Evolutionary conservation across 2,797 vertebrate genomes (phyloP).

Genomic region (Varecia variegata): DNA sequence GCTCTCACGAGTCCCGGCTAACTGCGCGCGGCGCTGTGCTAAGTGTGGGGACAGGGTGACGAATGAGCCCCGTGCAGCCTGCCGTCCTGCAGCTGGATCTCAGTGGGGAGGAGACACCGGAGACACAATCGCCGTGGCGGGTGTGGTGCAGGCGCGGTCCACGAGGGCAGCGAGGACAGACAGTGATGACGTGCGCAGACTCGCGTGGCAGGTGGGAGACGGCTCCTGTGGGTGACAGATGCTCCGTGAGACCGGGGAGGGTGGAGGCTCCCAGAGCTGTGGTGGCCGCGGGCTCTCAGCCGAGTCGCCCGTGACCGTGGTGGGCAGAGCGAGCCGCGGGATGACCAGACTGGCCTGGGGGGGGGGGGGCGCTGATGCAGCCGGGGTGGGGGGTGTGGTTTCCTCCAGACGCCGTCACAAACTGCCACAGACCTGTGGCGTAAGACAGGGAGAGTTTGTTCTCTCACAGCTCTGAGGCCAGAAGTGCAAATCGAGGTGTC

Average conservation of each 20-base stretch:
- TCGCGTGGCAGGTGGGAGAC: rapidly evolving
- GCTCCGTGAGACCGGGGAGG: not conserved
- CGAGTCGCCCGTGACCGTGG: too few relatives aligned
- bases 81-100: not conserved
- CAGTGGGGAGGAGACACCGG: not conserved
- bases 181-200: rapidly evolving
- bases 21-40: not conserved
- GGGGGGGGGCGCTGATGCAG: not conserved
- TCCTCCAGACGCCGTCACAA: not conserved
- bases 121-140: not conserved
- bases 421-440: too few relatives aligned
- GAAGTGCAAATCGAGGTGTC: too few relatives aligned
- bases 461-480: not conserved
- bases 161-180: rapidly evolving
- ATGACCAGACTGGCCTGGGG: too few relatives aligned
- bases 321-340: not conserved
- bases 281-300: not conserved
- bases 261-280: not conserved
- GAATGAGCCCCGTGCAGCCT: not conserved
- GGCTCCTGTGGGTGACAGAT: too few relatives aligned
- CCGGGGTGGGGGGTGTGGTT: too few relatives aligned
- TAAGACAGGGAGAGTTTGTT: not conserved
- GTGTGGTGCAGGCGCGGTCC: too few relatives aligned
- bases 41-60: not conserved
- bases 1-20: not conserved